These are phyloP conservation scores for Pimephales promelas DNA, from an alignment of 2,113 vertebrate species.

Conservation along the genomic window DNA sequence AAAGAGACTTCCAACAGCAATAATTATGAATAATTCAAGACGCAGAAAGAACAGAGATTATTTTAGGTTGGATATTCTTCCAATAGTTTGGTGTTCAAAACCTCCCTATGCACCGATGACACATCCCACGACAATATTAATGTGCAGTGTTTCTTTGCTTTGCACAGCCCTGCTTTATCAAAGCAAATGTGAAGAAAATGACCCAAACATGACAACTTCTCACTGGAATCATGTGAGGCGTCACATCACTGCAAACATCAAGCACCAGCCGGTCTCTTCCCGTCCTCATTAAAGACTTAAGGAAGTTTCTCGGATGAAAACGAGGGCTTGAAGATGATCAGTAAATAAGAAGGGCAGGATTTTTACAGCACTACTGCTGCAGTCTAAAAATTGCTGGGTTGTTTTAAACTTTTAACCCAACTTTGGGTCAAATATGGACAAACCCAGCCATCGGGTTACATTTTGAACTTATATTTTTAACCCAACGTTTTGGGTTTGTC, in stretches of 20 bases:
- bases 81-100: background rate
- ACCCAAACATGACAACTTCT: background rate
- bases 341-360: background rate
- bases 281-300: background rate
- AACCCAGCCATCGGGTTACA: no score
- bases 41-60: background rate
- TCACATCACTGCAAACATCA: background rate
- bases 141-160: background rate
- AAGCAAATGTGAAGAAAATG: background rate
- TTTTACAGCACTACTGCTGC: background rate
- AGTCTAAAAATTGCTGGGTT: no score
- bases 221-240: background rate
- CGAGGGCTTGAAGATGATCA: background rate
- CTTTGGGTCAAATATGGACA: no score
- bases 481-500: no score
- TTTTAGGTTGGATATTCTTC: constrained; percentile 16
- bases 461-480: no score
- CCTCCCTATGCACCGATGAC: background rate
- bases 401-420: no score
- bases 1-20: constrained; percentile 13
- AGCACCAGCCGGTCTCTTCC: background rate
- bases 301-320: background rate
- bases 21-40: constrained; percentile 19
- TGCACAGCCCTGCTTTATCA: background rate
- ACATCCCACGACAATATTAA: background rate